phyloP scores from a whole-genome alignment of 2,113 vertebrate species.

The Balaenoptera acutorostrata region DNA sequence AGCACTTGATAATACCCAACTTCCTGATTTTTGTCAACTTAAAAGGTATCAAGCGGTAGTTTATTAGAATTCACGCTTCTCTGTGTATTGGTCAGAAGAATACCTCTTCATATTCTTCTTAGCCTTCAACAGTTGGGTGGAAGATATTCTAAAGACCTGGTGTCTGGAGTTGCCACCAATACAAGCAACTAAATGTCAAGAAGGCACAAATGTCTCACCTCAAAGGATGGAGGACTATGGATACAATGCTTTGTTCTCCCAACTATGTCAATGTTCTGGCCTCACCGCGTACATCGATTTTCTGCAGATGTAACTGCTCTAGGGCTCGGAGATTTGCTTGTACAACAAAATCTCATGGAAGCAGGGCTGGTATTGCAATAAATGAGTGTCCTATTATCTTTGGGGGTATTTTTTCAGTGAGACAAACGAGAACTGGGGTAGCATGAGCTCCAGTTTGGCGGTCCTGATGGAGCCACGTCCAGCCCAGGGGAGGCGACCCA shows the following conservation, averaged over 20 bases:
- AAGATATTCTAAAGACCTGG: neutral
- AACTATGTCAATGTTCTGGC: neutral
- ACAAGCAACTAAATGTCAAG: neutral
- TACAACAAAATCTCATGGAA: neutral
- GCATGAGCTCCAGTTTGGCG: conserved; percentile 18
- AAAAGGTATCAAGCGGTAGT: neutral
- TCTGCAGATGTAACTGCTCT: neutral
- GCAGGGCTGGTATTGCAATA: neutral
- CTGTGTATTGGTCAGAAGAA: neutral
- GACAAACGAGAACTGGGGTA: neutral
- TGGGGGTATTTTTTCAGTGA: neutral
- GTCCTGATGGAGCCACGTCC: neutral
- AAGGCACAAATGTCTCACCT: neutral
- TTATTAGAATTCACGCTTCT: neutral
- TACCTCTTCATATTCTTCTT: neutral
- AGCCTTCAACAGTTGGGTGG: neutral
- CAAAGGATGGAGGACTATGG: neutral
- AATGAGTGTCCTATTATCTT: neutral
- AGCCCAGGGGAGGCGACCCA: neutral
- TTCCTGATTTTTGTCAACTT: neutral
- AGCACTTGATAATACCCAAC: neutral
- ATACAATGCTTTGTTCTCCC: neutral
- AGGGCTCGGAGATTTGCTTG: conserved; percentile 4
- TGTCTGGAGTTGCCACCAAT: neutral
- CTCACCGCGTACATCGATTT: neutral